Conservation (phyloP, 2,888 invertebrate species). For the Cryptocephalus primarius region DNA sequence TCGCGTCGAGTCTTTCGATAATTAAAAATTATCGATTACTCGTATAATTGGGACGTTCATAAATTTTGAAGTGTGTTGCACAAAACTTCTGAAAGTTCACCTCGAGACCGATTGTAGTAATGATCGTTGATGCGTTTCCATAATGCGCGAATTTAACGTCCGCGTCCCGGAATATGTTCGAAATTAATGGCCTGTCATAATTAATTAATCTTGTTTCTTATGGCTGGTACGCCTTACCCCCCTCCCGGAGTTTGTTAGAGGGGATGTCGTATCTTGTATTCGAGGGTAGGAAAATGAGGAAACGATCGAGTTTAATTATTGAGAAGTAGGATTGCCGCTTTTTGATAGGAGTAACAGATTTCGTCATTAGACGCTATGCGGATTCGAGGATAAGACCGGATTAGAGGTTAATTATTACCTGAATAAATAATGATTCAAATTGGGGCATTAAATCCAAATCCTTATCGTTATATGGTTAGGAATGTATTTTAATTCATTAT, state of each 20-base stretch:
- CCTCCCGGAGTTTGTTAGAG: neutral
- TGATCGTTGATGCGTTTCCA: constrained; percentile 1
- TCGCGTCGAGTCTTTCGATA: neutral
- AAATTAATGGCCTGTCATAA: constrained; percentile 2
- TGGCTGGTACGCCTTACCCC: neutral
- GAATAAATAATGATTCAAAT: too few relatives aligned
- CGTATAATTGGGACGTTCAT: too few relatives aligned
- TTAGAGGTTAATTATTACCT: too few relatives aligned
- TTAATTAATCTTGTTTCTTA: constrained; percentile 4
- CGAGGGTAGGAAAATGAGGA: too few relatives aligned
- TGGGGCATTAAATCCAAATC: too few relatives aligned
- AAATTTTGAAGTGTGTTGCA: too few relatives aligned
- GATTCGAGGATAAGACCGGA: too few relatives aligned
- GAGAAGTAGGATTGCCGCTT: neutral
- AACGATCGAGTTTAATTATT: too few relatives aligned
- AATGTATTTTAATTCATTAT: too few relatives aligned
- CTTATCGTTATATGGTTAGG: too few relatives aligned
- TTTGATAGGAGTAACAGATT: too few relatives aligned
- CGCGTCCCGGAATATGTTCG: constrained; percentile 2
- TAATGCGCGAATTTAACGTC: constrained; percentile 2
- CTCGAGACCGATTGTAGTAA: constrained; percentile 2
- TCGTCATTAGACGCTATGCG: too few relatives aligned
- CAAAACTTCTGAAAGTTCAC: neutral
- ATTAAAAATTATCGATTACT: constrained; percentile 1
- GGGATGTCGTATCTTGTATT: neutral